A percentile compares a stretch with the other conserved stretches of the same genome.
These are phyloP conservation scores for Bufotes viridis DNA, from an alignment of 2,797 vertebrate species.

Conservation along the genomic window DNA sequence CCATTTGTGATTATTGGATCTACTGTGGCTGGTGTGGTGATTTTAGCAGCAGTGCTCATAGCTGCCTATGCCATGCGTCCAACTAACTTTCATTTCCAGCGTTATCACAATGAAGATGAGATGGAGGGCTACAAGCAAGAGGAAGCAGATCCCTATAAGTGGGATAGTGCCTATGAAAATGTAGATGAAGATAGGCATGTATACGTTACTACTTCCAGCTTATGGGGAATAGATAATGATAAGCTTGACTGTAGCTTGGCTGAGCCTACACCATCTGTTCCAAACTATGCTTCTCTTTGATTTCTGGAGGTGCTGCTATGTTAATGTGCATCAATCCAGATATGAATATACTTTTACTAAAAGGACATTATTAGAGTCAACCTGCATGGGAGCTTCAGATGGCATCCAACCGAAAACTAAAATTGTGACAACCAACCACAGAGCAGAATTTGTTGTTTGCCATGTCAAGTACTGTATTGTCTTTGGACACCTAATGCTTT, in stretches of 20 bases:
- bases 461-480: too few relatives aligned
- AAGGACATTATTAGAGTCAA: too few relatives aligned
- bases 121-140: neutral
- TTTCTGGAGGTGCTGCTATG: neutral
- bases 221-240: constrained; percentile 43
- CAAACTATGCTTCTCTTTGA: constrained; percentile 34
- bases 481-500: too few relatives aligned
- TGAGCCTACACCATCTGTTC: neutral
- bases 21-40: neutral
- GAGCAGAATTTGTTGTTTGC: too few relatives aligned
- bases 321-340: neutral
- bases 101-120: constrained; percentile 58
- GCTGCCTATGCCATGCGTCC: constrained; percentile 13
- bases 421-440: too few relatives aligned
- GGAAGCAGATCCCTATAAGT: constrained; percentile 35
- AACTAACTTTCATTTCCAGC: constrained; percentile 48
- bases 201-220: constrained; percentile 47
- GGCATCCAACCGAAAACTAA: too few relatives aligned
- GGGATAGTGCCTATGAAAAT: constrained; percentile 25
- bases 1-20: constrained; percentile 31
- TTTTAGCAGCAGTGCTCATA: neutral
- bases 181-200: constrained; percentile 23
- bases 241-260: neutral
- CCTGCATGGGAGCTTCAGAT: too few relatives aligned
- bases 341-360: neutral